Base-by-base conservation (phyloP, 35 echinoderm and acorn worm species). In the Diadema setosum region DNA sequence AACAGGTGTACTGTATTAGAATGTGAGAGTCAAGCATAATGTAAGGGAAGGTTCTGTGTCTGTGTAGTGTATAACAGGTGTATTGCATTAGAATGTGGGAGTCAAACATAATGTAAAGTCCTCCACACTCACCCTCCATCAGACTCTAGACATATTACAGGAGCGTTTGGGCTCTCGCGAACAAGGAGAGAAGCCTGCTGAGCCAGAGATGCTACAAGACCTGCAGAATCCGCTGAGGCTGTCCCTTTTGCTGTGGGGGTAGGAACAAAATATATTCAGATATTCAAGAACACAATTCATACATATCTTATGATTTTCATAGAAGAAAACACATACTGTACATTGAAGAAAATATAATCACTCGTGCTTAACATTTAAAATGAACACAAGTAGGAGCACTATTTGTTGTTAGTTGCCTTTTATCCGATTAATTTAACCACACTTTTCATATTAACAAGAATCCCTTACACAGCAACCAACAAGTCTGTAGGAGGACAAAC, bases 91-190 rank as follows among this genome's bases (percentile, higher is more conserved):
- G n/a, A n/a, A n/a, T n/a, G n/a, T n/a, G n/a, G n/a, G n/a, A n/a
- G n/a, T n/a, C n/a, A n/a, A n/a, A n/a, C n/a, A n/a, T n/a, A n/a
- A n/a, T n/a, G n/a, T n/a, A n/a, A n/a, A n/a, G n/a, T n/a, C n/a
- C n/a, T n/a, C n/a, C n/a, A n/a, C 7, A 83, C 70, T 45, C 40
- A 92, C 94, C 94, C 94, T 92, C 89, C 89, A 34, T 96, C 94
- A 5, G 94, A 92, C 85, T 96, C 94, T 31, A 91, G 42, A 58
- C 89, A 96, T 30, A 96, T 87, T 4, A 96, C 89, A 27, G 94
- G 94, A 23, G 76, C 46, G 82, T 65, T 46, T 20, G 49, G 91
- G 46, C 65, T 64, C 15, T 91, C 89, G 9, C 88, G 94, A 76
- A 82, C 56, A 37, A 96, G 83, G 36, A 88, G 94, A 7, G 85